phyloP scores from a whole-genome alignment of 1,140 invertebrate genomes.

The Bombyx mori region ASM3026992v2 NC_085114.1:6746001-6746500 shows the following conservation, averaged over 20 bases:
- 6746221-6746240: slow-evolving; percentile 97
- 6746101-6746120: slow-evolving; percentile 96
- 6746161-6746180: slow-evolving; percentile 90
- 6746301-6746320: slow-evolving; percentile 93
- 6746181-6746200: slow-evolving; percentile 93
- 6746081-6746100: slow-evolving; percentile 96
- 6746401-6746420: slow-evolving; percentile 78
- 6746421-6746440: slow-evolving; percentile 91
- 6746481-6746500: slow-evolving; percentile 48
- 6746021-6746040: slow-evolving; percentile 99
- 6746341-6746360: slow-evolving; percentile 96
- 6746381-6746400: slow-evolving; percentile 87
- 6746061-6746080: slow-evolving; percentile 97
- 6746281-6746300: slow-evolving; percentile 95
- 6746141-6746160: slow-evolving; percentile 98
- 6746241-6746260: slow-evolving; percentile 98
- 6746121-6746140: slow-evolving; percentile 89
- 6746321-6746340: slow-evolving; percentile 84
- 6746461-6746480: slow-evolving; percentile 90
- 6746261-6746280: slow-evolving; percentile 97
- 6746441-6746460: slow-evolving; percentile 92
- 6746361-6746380: slow-evolving; percentile 95
- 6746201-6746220: slow-evolving; percentile 96
- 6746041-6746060: slow-evolving; percentile 97
- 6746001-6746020: slow-evolving; percentile 96